Evolutionary conservation across 2,113 vertebrate genomes (phyloP).

Genomic region (Butorides virescens): DNA sequence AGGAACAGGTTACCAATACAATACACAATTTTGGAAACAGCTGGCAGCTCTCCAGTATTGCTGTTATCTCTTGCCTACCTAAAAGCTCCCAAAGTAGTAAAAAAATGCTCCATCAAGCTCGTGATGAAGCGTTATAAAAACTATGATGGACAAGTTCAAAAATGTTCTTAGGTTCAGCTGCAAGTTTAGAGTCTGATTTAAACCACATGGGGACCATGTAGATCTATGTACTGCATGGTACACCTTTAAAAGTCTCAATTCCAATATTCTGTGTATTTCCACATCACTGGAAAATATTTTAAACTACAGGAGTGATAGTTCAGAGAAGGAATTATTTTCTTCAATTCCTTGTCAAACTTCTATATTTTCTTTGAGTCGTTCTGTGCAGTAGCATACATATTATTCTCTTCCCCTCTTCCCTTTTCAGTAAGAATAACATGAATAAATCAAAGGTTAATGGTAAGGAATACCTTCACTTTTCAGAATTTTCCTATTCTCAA

Average conservation of each 20-base stretch:
- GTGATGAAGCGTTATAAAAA: neutral
- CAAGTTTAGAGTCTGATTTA: neutral
- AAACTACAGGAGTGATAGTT: neutral
- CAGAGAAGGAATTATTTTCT: neutral
- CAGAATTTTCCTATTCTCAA: neutral
- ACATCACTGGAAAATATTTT: neutral
- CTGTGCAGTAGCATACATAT: accelerated
- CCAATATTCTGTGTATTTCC: neutral
- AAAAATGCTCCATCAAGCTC: neutral
- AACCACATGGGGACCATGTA: neutral
- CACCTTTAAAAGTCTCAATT: neutral
- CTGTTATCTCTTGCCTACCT: neutral
- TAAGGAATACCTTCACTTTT: neutral
- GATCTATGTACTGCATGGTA: neutral
- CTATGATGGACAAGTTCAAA: neutral
- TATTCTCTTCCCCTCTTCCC: neutral
- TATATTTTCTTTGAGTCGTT: neutral
- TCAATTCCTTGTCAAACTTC: neutral
- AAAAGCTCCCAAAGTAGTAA: neutral
- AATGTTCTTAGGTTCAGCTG: neutral
- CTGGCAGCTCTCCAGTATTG: neutral
- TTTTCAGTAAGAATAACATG: neutral
- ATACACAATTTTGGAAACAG: neutral
- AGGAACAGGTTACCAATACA: neutral
- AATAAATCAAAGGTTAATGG: neutral